Conservation (phyloP, 2,888 invertebrate species). For the Margaritifera margaritifera region DNA sequence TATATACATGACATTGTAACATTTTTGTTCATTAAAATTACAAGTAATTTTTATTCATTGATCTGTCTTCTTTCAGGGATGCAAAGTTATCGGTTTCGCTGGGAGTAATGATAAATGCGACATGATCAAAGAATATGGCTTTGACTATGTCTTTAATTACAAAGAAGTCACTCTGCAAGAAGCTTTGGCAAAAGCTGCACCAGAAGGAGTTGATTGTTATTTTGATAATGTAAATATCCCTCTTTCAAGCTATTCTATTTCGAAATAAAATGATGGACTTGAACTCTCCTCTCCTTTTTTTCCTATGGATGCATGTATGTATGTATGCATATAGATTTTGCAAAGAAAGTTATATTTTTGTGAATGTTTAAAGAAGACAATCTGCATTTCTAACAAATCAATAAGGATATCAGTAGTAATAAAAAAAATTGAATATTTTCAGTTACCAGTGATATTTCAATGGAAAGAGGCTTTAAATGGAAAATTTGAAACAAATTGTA, state of each 20-base stretch:
- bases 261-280: background rate
- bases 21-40: no score
- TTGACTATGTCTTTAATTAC: constrained; percentile 83
- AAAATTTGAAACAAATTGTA: no score
- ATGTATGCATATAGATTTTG: background rate
- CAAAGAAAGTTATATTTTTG: no score
- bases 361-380: no score
- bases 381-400: no score
- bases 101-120: constrained; percentile 82
- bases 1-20: no score
- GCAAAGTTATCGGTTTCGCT: constrained; percentile 80
- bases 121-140: constrained; percentile 80
- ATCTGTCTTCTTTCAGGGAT: constrained; percentile 16
- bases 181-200: constrained; percentile 79
- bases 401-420: no score
- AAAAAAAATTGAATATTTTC: no score
- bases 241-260: background rate
- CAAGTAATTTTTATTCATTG: background rate
- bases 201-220: constrained; percentile 84
- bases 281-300: no score
- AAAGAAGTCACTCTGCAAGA: constrained; percentile 77
- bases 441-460: no score
- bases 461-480: no score
- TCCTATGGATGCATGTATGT: background rate
- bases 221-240: constrained; percentile 82